Percentiles rank a stretch among this genome's conserved stretches.
Conservation (phyloP, 2,797 vertebrate genomes). For the Cygnus olor region DNA sequence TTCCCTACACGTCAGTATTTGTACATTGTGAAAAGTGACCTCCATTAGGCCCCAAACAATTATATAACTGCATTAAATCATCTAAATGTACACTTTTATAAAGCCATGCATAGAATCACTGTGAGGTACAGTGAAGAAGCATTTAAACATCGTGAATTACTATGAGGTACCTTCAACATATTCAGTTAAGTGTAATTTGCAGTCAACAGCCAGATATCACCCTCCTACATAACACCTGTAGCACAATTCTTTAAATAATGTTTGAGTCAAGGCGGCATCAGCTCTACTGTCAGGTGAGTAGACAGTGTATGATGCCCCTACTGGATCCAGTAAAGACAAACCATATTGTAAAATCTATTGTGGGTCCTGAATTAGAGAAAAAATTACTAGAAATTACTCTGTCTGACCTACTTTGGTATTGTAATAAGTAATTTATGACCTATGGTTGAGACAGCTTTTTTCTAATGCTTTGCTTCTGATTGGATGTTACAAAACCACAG, state of each 20-base stretch:
- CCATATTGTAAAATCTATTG: background rate
- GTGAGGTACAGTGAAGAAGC: background rate
- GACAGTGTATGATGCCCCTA: fast-evolving
- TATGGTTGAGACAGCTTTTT: background rate
- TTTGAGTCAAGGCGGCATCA: background rate
- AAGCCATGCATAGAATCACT: background rate
- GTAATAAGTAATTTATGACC: background rate
- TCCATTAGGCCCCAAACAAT: no score
- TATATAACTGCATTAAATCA: background rate
- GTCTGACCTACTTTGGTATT: background rate
- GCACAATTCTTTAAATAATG: background rate
- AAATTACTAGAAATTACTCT: background rate
- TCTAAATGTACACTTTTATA: background rate
- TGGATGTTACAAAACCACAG: background rate
- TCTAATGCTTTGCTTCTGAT: background rate
- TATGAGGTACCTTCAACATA: background rate
- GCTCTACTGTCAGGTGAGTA: background rate
- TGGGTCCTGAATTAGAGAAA: background rate
- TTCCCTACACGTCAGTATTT: background rate
- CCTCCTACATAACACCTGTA: background rate
- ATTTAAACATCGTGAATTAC: background rate
- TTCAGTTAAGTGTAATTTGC: background rate
- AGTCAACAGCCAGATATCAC: background rate
- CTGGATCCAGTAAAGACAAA: no score
- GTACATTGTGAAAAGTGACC: background rate